Evolutionary conservation across 2,113 vertebrate genomes (phyloP).

Genomic region (Conger conger): DNA sequence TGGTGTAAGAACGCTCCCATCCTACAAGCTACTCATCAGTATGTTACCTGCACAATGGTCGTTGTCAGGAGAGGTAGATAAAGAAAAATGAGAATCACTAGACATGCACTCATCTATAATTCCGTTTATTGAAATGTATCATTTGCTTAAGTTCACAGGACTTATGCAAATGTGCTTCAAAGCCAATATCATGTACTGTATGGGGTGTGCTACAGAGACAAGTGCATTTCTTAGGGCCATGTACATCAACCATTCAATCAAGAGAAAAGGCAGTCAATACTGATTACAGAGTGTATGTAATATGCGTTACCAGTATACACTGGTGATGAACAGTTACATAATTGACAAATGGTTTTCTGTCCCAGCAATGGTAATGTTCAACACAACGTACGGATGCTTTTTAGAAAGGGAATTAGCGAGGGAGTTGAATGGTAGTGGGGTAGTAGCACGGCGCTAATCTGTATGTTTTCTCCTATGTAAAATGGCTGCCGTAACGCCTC

Average conservation of each 20-base stretch:
- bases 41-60: not conserved
- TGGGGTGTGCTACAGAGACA: not conserved
- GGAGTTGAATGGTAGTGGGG: not conserved
- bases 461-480: not conserved
- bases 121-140: not conserved
- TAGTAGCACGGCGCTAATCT: not conserved
- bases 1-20: slow-evolving; percentile 34
- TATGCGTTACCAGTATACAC: not conserved
- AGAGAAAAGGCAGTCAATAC: not conserved
- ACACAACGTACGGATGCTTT: not conserved
- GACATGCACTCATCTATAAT: not conserved
- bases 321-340: not conserved
- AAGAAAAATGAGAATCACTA: not conserved
- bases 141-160: not conserved
- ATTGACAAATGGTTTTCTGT: not conserved
- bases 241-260: not conserved
- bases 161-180: not conserved
- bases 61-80: not conserved
- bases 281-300: not conserved
- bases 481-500: not conserved
- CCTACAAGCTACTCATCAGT: slow-evolving; percentile 25
- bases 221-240: not conserved
- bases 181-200: not conserved
- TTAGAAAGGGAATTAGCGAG: not conserved
- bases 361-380: not conserved